Conservation (phyloP, 2,797 vertebrate species). For the Micrastur ruficollis region DNA sequence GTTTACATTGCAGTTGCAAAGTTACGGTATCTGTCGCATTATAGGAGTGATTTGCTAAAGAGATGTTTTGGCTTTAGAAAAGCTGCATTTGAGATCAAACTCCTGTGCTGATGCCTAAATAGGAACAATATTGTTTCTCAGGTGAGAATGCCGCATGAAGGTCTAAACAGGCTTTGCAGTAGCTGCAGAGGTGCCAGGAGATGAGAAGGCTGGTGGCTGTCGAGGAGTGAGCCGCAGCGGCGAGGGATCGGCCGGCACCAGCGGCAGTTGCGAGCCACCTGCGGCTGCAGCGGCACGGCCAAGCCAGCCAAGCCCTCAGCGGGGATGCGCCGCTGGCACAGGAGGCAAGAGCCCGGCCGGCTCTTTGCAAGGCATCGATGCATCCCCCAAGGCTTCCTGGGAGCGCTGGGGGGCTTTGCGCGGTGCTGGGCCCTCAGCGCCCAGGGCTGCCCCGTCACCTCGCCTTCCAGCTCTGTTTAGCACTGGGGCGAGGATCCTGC, state of each 20-base stretch:
- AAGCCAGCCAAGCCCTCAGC: background rate
- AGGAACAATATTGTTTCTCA: background rate
- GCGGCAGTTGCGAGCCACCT: no score
- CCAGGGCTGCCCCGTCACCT: background rate
- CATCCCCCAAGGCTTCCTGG: background rate
- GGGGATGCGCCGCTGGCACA: background rate
- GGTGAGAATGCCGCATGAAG: background rate
- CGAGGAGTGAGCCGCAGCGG: background rate
- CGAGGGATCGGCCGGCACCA: no score
- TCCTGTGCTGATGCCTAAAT: background rate
- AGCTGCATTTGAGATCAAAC: background rate
- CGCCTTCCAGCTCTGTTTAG: background rate
- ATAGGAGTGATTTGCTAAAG: background rate
- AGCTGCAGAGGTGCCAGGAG: fast-evolving
- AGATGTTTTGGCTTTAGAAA: background rate
- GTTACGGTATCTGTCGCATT: background rate
- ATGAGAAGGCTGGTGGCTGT: background rate
- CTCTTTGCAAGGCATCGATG: fast-evolving
- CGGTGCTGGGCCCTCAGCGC: background rate
- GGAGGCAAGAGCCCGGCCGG: background rate
- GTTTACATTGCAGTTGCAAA: background rate
- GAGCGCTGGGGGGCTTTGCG: background rate
- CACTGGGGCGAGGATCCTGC: background rate
- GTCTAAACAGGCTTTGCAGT: background rate
- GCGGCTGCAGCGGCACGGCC: background rate